Base-by-base conservation (phyloP, 2,113 vertebrate genomes). In the Salvelinus sp. region DNA sequence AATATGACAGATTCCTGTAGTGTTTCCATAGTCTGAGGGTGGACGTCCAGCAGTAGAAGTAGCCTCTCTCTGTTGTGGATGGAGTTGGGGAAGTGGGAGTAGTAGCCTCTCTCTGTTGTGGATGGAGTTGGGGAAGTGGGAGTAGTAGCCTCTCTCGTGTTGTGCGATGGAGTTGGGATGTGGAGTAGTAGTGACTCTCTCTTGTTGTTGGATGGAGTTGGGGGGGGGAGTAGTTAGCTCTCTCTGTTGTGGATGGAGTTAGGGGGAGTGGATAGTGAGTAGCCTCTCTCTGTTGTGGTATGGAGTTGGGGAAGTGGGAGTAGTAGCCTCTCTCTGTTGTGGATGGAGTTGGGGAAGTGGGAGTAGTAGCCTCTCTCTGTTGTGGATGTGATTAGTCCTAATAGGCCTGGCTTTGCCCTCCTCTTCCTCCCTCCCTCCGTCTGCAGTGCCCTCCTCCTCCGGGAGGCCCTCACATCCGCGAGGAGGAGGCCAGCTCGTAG, bases 401-500 rank as follows among this genome's bases (percentile, higher is more conserved):
- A 76, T 50, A 23, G 84, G 75, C 77, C 76, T 0, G 28, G 71
- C 70, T 82, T 66, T 81, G 63, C 71, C 80, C 69, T 57, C 58
- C 58, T 47, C 7, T 47, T 60, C 63, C 22, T 62, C 38, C 71
- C 69, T 77, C 74, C 50, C 10, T 65, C 25, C 9, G 5, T 23
- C 54, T 50, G 7, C 62, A 65, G 23, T 50, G 48, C 48, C 16
- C 9, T 62, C 48, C 50, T 9, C n/a, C 63, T 76, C 74, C 57
- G 50, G 3, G 58, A 33, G n/a, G 75, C 48, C 25, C 76, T 93
- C 86, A 98, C 93, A 96, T 96, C 77, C 95, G 93, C 50, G 95
- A 97, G 82, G n/a, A 68, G 68, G 95, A 95, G 81, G 95, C 94
- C 90, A 96, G 90, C 92, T 99, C 97, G 0, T 98, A 99, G 92